Evolutionary conservation across 35 echinoderm and acorn worm species (phyloP), one percentile per base, ranked within the genome.

Genomic region (Lytechinus variegatus): DNA sequence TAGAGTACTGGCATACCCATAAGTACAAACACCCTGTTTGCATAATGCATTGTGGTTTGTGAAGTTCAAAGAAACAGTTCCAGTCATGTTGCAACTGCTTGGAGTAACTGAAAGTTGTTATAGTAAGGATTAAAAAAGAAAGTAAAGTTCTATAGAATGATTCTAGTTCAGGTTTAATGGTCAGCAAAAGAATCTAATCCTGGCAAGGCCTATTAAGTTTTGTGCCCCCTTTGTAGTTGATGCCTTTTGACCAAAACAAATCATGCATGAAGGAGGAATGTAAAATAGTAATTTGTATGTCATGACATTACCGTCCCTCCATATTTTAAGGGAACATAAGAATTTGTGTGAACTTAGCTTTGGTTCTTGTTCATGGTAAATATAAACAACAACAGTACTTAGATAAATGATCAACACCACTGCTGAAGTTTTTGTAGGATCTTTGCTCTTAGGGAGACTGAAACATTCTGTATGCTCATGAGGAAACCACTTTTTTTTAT

Each of bases 11-110:
- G 66, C 66, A 79, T 79, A 79, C 19, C 66, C 66, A 79, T 79
- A 79, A 79, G 66, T 79, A 79, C 66, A 79, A 79, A 79, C 66
- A 79, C 66, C 66, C 66, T 79, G 66, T 79, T 79, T 79, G 66
- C 66, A 79, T 79, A 79, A 79, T 7, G 19, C 66, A 79, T 79
- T 79, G 14, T 79, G 66, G 66, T 79, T 79, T 79, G 66, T 79
- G 66, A 79, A 79, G 66, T 79, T 79, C 66, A 79, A 16, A 79
- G n/a, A 24, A 79, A 79, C 16, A 14, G 19, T 79, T 79, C 19
- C 66, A 79, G 6, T 79, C 66, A 79, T 79, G 16, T 79, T 79
- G 66, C 66, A 79, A 79, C 66, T 79, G 66, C 14, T 7, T 24
- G 19, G 66, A 79, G 14, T 79, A 24, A 4, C 19, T 21, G n/a